These are phyloP conservation scores for Caenorhabditis brenneri DNA, from an alignment of 1,140 invertebrate genomes.

Conservation along the genomic window DNA sequence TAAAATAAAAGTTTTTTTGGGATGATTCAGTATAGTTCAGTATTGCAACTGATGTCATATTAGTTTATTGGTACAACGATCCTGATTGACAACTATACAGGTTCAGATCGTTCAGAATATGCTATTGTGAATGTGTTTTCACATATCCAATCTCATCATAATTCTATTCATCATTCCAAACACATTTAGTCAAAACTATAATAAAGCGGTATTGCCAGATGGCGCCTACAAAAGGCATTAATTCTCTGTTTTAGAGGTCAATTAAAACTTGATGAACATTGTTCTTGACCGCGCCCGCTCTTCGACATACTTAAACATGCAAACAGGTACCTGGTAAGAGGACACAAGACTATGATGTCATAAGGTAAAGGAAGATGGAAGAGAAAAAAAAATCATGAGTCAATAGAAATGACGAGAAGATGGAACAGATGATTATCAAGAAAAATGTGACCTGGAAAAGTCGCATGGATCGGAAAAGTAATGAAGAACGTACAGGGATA, in stretches of 20 bases:
- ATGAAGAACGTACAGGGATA: neutral
- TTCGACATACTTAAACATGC: neutral
- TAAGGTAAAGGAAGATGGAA: neutral
- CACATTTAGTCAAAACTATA: no score
- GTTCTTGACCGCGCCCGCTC: neutral
- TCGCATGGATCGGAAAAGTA: neutral
- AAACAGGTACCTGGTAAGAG: conserved; percentile 16
- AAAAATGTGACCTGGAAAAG: neutral
- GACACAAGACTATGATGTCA: conserved; percentile 39
- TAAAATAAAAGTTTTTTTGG: no score
- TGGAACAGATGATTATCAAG: neutral
- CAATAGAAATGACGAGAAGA: neutral
- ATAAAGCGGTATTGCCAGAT: no score
- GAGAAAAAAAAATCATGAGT: conserved; percentile 3
- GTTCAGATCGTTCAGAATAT: no score
- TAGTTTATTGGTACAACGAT: no score
- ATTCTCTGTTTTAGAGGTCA: neutral
- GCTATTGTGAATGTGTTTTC: no score
- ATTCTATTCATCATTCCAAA: no score
- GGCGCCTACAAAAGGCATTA: neutral
- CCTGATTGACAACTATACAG: no score
- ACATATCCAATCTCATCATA: no score
- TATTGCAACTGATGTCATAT: no score
- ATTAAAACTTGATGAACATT: neutral
- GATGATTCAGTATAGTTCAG: no score